Base-by-base conservation (phyloP, 2,888 invertebrate species). In the Cosmia trapezina region DNA sequence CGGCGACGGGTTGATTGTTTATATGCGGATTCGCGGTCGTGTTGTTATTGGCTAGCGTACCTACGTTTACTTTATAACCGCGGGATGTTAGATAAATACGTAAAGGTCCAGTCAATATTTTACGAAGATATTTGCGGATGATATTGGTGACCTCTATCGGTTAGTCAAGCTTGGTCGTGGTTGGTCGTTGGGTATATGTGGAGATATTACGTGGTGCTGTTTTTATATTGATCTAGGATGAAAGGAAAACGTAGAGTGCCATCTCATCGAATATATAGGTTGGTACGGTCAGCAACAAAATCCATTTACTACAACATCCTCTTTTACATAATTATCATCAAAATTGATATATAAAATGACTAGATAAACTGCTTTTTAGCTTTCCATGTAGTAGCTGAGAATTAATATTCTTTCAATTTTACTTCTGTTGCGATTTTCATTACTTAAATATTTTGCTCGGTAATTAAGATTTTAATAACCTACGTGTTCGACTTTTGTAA, bases 1-100 rank as follows among this genome's bases (percentile, higher is more conserved):
- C 81, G 77, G 78, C 78, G 85, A 83, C 83, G 81, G 86, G 86
- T 88, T 89, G 87, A 89, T 89, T 89, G 88, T 88, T 87, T 88
- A 88, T 86, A 78, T 84, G 83, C 71, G 87, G 83, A 85, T 79
- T 85, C 86, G 86, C 63, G 88, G 88, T 85, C 83, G 74, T 84
- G 79, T 82, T 81, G 76, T 80, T 85, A 86, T 88, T 85, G 87
- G 85, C 78, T 57, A 43, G 22, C 51, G 43, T 77, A 70, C 17
- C 54, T 28, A 22, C 7, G 70, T 84, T 85, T 85, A 78, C 74
- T 80, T 75, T 85, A 84, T 69, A 79, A 74, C 75, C 68, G 41
- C 57, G 64, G 51, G 69, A 41, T 67, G 69, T 76, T 80, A 82
- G 68, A 83, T 83, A 86, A 88, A 88, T 83, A 87, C 69, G 53